Evolutionary conservation across 1,140 invertebrate genomes (phyloP).

Genomic region (Leptonema lineaticorne): DNA sequence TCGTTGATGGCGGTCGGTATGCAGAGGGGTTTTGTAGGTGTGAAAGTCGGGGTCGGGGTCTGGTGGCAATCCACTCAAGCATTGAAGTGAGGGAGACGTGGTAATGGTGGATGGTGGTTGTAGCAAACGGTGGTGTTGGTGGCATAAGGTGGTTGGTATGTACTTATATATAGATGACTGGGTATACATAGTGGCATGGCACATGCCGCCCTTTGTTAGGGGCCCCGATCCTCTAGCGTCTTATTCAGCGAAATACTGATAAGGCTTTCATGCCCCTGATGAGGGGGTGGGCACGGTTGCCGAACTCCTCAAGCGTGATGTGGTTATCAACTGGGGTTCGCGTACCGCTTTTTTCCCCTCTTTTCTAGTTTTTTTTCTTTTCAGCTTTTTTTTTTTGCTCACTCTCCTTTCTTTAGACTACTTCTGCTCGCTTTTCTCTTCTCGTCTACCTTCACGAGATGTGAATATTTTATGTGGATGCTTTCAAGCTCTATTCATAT

Average conservation of each 20-base stretch:
- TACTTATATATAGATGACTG: too few relatives aligned
- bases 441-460: too few relatives aligned
- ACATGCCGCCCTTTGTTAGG: conserved; percentile 21
- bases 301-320: conserved; percentile 17
- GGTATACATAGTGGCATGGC: neutral
- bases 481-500: too few relatives aligned
- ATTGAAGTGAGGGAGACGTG: too few relatives aligned
- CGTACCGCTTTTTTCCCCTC: neutral
- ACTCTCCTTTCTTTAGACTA: neutral
- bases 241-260: conserved; percentile 41
- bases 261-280: conserved; percentile 24
- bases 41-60: neutral
- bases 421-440: neutral
- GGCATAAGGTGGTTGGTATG: conserved; percentile 13
- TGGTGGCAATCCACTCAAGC: conserved; percentile 38
- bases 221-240: conserved; percentile 26
- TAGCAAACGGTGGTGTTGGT: too few relatives aligned
- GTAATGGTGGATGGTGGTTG: too few relatives aligned
- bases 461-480: too few relatives aligned
- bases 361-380: neutral
- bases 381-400: neutral
- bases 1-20: neutral
- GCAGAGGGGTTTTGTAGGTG: neutral
- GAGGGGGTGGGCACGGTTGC: conserved; percentile 7
- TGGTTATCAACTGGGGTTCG: conserved; percentile 20